Conservation (phyloP, 2,797 vertebrate species). For the Distichodus sexfasciatus region DNA sequence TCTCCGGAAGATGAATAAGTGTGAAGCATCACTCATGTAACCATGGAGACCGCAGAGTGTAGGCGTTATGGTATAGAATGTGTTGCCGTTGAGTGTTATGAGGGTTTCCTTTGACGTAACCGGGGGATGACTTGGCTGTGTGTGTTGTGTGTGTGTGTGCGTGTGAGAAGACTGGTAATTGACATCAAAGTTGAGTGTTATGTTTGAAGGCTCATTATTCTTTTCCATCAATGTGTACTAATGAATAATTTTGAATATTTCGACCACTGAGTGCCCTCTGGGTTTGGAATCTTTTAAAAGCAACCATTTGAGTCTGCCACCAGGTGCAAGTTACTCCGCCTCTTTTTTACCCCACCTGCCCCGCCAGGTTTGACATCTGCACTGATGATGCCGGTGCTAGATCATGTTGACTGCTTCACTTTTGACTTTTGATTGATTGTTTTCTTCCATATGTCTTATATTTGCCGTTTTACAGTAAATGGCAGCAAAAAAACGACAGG, state of each 20-base stretch:
- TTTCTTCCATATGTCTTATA: background rate
- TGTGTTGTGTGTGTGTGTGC: background rate
- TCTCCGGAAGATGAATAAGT: background rate
- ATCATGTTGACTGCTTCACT: no score
- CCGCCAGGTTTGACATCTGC: no score
- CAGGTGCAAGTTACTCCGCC: no score
- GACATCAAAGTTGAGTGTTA: conserved; percentile 18
- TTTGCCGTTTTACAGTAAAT: no score
- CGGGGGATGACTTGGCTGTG: background rate
- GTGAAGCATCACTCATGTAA: conserved; percentile 6
- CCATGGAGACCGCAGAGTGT: conserved; percentile 13
- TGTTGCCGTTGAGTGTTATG: background rate
- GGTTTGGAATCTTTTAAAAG: background rate
- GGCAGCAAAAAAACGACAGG: conserved; percentile 22
- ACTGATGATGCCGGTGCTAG: no score
- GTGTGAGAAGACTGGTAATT: conserved; percentile 2
- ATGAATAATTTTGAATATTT: conserved; percentile 23
- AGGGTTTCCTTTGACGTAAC: conserved; percentile 10
- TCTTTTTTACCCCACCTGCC: no score
- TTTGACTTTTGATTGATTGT: no score
- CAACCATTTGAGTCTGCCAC: background rate
- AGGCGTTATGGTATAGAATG: background rate
- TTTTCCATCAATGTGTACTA: conserved; percentile 17
- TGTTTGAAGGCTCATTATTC: conserved; percentile 18
- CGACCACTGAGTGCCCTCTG: background rate